These are phyloP conservation scores for Brachypodius melanocephalos DNA, from an alignment of 2,113 vertebrate genomes.

Conservation along the genomic window DNA sequence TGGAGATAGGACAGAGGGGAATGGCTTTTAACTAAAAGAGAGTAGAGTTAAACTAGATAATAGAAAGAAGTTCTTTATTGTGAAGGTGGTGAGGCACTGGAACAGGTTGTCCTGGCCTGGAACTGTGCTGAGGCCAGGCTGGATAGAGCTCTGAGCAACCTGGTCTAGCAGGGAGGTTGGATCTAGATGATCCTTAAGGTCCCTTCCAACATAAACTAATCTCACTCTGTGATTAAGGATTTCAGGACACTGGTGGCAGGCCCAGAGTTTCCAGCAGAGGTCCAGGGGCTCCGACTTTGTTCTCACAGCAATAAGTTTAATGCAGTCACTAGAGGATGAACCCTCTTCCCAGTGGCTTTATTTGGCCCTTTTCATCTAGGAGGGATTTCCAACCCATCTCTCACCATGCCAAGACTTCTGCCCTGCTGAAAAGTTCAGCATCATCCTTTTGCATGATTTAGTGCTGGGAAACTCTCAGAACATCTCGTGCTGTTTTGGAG, in stretches of 20 bases:
- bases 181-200: not conserved
- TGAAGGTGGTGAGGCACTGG: not conserved
- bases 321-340: rapidly evolving
- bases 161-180: not conserved
- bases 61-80: not conserved
- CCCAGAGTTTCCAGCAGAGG: not conserved
- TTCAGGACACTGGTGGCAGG: not conserved
- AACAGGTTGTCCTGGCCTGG: not conserved
- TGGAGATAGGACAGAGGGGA: not conserved
- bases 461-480: not conserved
- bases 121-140: not conserved
- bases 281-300: not conserved
- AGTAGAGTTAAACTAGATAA: not conserved
- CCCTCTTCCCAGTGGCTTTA: not conserved
- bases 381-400: not conserved
- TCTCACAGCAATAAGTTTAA: not conserved
- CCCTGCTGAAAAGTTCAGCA: not conserved
- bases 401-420: not conserved
- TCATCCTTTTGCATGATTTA: not conserved
- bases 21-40: not conserved
- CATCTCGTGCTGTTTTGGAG: not conserved
- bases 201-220: not conserved
- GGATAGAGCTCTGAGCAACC: not conserved
- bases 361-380: not conserved
- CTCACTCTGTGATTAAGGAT: not conserved